Conservation (phyloP, 2,113 vertebrate species). For the Lanius ludovicianus region DNA sequence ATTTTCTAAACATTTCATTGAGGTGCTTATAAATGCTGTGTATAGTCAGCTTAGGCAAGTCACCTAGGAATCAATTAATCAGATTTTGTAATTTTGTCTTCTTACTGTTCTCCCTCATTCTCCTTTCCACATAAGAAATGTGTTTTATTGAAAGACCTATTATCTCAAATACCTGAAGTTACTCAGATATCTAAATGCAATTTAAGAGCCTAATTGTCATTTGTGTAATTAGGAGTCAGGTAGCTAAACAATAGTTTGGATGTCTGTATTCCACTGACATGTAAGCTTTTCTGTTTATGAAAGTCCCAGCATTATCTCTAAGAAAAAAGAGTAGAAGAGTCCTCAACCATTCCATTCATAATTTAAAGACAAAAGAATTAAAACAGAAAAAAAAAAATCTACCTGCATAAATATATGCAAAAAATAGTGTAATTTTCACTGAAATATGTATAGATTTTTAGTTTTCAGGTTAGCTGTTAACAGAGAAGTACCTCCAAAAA, state of each 20-base stretch:
- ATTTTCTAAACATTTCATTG: constrained; percentile 32
- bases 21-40: neutral
- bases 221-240: constrained; percentile 25
- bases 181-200: neutral
- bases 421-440: neutral
- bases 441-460: neutral
- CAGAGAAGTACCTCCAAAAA: neutral
- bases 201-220: constrained; percentile 39
- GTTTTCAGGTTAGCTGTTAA: neutral
- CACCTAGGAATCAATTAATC: neutral
- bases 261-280: neutral
- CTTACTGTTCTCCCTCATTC: neutral
- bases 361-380: neutral
- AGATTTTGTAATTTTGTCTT: neutral
- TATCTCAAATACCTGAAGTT: constrained; percentile 28
- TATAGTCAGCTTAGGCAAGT: neutral
- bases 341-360: neutral
- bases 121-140: neutral
- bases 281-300: neutral
- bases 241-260: constrained; percentile 36
- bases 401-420: neutral
- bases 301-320: neutral
- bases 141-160: constrained; percentile 16
- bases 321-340: neutral
- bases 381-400: neutral